Conservation (phyloP, 2,888 invertebrate species). For the Diarsia rubi region DNA sequence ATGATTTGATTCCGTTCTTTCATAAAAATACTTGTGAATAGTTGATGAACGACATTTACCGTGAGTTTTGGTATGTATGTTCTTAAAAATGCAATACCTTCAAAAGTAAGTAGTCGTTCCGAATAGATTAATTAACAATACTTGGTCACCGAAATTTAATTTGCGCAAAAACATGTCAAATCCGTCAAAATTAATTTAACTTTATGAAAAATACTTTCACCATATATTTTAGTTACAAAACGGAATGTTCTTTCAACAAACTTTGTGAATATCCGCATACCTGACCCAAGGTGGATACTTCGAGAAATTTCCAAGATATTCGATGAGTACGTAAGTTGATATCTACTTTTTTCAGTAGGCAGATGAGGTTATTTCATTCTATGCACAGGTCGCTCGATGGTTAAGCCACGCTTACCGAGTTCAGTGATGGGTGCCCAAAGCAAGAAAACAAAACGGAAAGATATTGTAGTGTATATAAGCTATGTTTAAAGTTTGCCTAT, state of each 20-base stretch:
- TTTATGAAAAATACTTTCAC: slow-evolving; percentile 20
- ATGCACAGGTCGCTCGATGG: background rate
- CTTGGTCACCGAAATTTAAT: background rate
- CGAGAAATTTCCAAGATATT: slow-evolving; percentile 35
- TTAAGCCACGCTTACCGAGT: background rate
- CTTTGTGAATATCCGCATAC: slow-evolving; percentile 41
- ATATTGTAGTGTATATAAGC: no score
- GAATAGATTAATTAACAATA: background rate
- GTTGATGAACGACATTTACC: background rate
- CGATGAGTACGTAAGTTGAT: background rate
- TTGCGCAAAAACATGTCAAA: background rate
- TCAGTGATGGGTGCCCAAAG: background rate
- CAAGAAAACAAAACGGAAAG: background rate
- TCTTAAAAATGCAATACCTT: background rate
- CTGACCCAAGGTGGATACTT: slow-evolving; percentile 25
- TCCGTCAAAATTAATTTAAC: slow-evolving; percentile 15
- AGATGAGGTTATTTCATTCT: no score
- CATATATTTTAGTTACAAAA: slow-evolving; percentile 25
- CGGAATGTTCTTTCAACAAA: slow-evolving; percentile 38
- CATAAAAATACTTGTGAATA: background rate
- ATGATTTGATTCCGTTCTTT: background rate
- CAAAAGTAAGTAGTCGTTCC: background rate
- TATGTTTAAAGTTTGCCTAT: no score
- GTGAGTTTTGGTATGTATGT: background rate
- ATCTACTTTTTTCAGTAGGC: no score